Conservation (phyloP, 2,797 vertebrate genomes). For the Atherinosoma microstoma region DNA sequence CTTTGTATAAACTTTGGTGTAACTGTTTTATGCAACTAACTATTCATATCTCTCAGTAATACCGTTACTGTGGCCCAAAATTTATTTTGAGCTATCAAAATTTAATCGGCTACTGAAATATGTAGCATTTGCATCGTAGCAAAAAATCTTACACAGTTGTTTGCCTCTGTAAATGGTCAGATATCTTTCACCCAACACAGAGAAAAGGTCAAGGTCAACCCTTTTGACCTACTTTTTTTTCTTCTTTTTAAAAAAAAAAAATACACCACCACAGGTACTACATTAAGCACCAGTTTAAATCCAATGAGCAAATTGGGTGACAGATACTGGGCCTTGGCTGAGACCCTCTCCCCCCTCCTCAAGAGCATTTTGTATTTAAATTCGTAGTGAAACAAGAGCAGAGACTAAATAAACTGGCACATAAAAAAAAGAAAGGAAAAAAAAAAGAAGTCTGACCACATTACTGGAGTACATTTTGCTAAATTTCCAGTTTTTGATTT, state of each 20-base stretch:
- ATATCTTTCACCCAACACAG: neutral
- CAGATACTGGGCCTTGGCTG: constrained; percentile 11
- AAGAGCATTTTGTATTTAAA: constrained; percentile 8
- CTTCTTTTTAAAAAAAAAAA: neutral
- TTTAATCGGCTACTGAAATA: constrained; percentile 15
- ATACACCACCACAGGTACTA: constrained; percentile 15
- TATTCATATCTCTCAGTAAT: neutral
- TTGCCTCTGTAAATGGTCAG: constrained; percentile 9
- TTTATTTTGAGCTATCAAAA: neutral
- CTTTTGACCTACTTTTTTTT: constrained; percentile 7
- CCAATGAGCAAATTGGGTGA: neutral
- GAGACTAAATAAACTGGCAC: neutral
- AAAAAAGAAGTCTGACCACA: neutral
- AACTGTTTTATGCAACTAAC: constrained; percentile 1
- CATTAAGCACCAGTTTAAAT: constrained; percentile 23
- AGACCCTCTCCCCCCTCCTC: neutral
- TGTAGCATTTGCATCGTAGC: constrained; percentile 9
- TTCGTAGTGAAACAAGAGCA: neutral
- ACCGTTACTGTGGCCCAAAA: neutral
- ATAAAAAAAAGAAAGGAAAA: neutral
- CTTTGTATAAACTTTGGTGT: neutral
- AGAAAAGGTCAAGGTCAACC: constrained; percentile 26
- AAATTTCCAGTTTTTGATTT: constrained; percentile 54
- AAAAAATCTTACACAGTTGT: constrained; percentile 8
- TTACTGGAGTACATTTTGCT: constrained; percentile 34